Evolutionary conservation across 2,797 vertebrate species (phyloP).

Genomic region (Enteromius treurensis): DNA sequence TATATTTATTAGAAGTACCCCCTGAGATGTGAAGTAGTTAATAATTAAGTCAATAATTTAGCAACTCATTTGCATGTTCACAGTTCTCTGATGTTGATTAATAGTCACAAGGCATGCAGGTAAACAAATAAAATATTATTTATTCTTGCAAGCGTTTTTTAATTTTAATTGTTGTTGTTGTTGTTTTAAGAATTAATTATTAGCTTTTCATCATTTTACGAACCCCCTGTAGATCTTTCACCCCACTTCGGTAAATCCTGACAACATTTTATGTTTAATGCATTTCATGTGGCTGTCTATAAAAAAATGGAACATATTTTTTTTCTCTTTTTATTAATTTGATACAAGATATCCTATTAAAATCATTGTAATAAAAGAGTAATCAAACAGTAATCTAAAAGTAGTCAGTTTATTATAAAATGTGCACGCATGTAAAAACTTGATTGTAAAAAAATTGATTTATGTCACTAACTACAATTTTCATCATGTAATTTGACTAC

Average conservation of each 20-base stretch:
- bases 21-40: not conserved
- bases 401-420: not conserved
- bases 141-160: not conserved
- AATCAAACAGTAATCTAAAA: not conserved
- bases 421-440: not conserved
- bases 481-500: not conserved
- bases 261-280: not conserved
- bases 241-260: not conserved
- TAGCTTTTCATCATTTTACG: not conserved
- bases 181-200: not conserved
- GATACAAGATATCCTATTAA: not conserved
- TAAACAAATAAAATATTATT: not conserved
- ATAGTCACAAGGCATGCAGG: not conserved
- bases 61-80: not conserved
- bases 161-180: not conserved
- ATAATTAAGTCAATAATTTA: not conserved
- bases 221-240: not conserved
- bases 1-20: not conserved
- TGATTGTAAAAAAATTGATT: not conserved
- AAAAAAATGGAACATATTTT: not conserved
- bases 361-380: not conserved
- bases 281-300: not conserved
- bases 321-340: not conserved
- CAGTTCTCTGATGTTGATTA: not conserved
- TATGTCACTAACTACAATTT: not conserved